A percentile compares a stretch with the other conserved stretches of the same genome.
Conservation (phyloP, 2,797 vertebrate genomes). For the Eremophila alpestris region DNA sequence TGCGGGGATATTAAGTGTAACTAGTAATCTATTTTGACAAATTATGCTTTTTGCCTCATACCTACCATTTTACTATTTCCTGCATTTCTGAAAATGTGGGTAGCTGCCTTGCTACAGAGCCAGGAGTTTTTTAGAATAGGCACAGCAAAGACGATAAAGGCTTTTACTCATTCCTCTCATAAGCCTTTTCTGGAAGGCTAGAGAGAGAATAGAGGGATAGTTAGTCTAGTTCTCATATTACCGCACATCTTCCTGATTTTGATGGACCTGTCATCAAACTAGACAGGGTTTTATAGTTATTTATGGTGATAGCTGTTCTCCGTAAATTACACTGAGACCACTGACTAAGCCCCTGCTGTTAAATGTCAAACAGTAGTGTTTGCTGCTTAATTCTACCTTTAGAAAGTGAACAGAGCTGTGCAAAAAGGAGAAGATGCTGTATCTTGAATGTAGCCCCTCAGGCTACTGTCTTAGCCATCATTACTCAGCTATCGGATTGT, state of each 20-base stretch:
- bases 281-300: neutral
- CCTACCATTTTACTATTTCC: neutral
- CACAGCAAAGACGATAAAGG: neutral
- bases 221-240: neutral
- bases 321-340: neutral
- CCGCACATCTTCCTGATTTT: neutral
- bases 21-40: neutral
- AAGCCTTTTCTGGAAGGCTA: neutral
- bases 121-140: neutral
- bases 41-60: neutral
- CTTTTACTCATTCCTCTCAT: neutral
- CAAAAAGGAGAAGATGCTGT: neutral
- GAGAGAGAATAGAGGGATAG: neutral
- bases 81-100: neutral
- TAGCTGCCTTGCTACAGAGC: neutral
- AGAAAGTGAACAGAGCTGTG: neutral
- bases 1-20: neutral
- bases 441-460: fast-evolving
- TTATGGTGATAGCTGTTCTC: neutral
- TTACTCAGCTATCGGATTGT: neutral
- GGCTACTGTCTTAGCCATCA: neutral
- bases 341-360: neutral
- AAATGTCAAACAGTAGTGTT: neutral
- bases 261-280: neutral
- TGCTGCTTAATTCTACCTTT: neutral